phyloP scores from a whole-genome alignment of 2,797 vertebrate genomes.

The Bryconaethiops microstoma region DNA sequence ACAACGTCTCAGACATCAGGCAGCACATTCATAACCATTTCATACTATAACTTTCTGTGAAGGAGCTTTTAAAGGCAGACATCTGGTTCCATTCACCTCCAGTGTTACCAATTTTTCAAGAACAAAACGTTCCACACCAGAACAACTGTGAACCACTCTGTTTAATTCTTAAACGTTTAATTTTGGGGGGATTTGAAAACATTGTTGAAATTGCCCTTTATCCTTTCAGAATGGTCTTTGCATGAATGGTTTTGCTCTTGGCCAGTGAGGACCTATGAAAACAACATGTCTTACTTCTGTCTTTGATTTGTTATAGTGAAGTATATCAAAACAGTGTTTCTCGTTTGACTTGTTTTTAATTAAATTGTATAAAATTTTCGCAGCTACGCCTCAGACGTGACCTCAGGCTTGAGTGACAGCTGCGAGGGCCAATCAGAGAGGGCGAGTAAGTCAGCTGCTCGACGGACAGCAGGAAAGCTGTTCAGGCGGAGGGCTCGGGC shows the following conservation, averaged over 20 bases:
- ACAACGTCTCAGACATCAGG: too few relatives aligned
- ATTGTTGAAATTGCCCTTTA: background rate
- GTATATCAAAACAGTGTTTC: background rate
- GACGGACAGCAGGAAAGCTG: slow-evolving; percentile 72
- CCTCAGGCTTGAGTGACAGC: slow-evolving; percentile 80
- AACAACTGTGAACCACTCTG: too few relatives aligned
- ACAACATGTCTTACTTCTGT: too few relatives aligned
- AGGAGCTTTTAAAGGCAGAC: too few relatives aligned
- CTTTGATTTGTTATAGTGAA: background rate
- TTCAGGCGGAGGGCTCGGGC: slow-evolving; percentile 80
- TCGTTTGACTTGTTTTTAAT: background rate
- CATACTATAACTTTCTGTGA: too few relatives aligned
- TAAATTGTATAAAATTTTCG: background rate
- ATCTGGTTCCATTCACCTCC: too few relatives aligned
- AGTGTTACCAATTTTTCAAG: too few relatives aligned
- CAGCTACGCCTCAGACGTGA: slow-evolving; percentile 83
- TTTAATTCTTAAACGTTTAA: too few relatives aligned
- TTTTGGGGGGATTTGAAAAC: too few relatives aligned
- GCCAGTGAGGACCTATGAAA: background rate
- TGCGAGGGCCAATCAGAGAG: slow-evolving; percentile 78
- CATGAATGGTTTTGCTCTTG: background rate
- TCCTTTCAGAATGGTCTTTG: background rate
- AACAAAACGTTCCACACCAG: too few relatives aligned
- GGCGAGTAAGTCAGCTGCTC: slow-evolving; percentile 62
- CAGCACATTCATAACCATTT: too few relatives aligned